These are phyloP conservation scores for Heterocephalus glaber DNA, from an alignment of 2,113 vertebrate species.

Conservation along the genomic window DNA sequence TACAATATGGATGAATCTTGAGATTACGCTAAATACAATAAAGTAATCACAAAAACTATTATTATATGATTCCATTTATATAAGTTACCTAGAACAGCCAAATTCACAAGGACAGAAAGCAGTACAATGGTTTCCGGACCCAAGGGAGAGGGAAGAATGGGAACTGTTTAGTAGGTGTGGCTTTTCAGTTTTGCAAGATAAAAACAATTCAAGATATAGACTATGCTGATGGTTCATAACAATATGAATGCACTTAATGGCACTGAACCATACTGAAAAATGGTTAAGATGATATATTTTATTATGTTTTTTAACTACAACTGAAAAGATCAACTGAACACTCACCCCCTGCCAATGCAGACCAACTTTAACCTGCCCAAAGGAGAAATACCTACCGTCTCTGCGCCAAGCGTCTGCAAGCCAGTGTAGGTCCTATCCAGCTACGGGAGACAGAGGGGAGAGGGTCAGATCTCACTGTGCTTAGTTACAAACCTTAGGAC, in stretches of 20 bases:
- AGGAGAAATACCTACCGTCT: conserved; percentile 90
- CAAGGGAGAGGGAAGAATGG: too few species aligned
- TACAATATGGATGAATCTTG: not conserved
- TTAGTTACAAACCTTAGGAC: not conserved
- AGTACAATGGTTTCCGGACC: not conserved
- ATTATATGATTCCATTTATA: not conserved
- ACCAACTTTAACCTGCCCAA: not conserved
- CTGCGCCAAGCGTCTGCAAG: conserved; percentile 97
- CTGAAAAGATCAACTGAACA: not conserved
- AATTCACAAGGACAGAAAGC: not conserved
- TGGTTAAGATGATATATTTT: not conserved
- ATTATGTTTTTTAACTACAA: not conserved
- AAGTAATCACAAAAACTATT: not conserved
- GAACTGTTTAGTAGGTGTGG: not conserved
- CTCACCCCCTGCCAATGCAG: not conserved
- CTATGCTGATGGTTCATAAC: not conserved
- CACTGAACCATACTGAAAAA: not conserved
- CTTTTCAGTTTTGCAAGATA: not conserved
- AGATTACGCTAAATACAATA: not conserved
- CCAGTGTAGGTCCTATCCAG: conserved; percentile 98
- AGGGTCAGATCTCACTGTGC: not conserved
- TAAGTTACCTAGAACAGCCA: not conserved
- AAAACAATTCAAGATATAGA: not conserved
- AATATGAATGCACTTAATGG: not conserved
- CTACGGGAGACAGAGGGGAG: conserved; percentile 83